These are phyloP conservation scores for Saccopteryx bilineata DNA, from an alignment of 2,113 vertebrate species.

Conservation along the genomic window DNA sequence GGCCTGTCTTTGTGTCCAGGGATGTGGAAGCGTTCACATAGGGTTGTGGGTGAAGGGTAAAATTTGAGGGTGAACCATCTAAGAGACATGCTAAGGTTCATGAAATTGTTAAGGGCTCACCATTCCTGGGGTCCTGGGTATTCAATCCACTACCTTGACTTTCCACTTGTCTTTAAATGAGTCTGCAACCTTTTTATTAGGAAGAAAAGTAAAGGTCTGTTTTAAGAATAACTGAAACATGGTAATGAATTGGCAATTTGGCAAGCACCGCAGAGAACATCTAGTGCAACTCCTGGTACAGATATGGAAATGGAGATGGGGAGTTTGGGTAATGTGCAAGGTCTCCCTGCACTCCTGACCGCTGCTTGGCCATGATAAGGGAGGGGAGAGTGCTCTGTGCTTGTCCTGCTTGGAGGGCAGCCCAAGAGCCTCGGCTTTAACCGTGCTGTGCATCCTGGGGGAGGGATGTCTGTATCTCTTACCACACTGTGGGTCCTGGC, in stretches of 20 bases:
- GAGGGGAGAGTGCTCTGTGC: background rate
- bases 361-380: constrained; percentile 39
- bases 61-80: background rate
- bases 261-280: constrained; percentile 53
- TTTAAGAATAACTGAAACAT: constrained; percentile 53
- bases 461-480: background rate
- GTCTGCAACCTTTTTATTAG: constrained; percentile 47
- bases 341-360: background rate
- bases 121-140: background rate
- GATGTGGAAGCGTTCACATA: background rate
- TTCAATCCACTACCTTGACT: background rate
- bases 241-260: constrained; percentile 50
- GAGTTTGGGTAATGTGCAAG: background rate
- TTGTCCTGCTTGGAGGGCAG: background rate
- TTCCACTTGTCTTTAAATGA: constrained; percentile 32
- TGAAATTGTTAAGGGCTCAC: background rate
- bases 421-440: background rate
- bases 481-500: background rate
- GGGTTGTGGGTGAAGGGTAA: background rate
- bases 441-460: background rate
- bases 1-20: background rate
- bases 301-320: background rate
- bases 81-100: background rate
- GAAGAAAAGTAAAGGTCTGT: constrained; percentile 37
- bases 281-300: background rate